phyloP scores from a whole-genome alignment of 2,888 invertebrate species.

The Anodontia alba region DNA sequence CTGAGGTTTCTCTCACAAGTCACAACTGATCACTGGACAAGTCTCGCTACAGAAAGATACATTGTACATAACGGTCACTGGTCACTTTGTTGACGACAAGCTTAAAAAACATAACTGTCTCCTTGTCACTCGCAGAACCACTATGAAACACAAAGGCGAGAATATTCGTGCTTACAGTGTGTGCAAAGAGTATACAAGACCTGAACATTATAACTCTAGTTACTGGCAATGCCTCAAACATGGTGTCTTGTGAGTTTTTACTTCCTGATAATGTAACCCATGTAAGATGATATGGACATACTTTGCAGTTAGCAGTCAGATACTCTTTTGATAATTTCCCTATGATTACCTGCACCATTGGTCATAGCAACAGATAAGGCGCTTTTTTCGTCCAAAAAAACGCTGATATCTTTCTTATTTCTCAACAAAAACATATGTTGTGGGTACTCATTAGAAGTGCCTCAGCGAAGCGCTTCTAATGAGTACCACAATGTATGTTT shows the following conservation, averaged over 20 bases:
- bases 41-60: background rate
- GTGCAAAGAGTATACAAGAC: background rate
- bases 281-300: background rate
- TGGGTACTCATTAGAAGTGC: too few species aligned
- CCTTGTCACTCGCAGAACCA: background rate
- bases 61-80: background rate
- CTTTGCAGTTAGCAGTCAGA: background rate
- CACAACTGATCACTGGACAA: background rate
- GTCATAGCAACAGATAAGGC: too few species aligned
- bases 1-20: background rate
- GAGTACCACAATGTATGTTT: too few species aligned
- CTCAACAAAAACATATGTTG: too few species aligned
- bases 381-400: too few species aligned
- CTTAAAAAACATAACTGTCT: too few species aligned
- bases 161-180: background rate
- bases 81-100: background rate
- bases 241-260: background rate
- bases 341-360: background rate
- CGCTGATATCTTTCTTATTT: too few species aligned
- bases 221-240: background rate
- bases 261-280: background rate
- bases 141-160: background rate
- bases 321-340: background rate
- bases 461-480: too few species aligned
- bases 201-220: background rate